Evolutionary conservation across 2,797 vertebrate species (phyloP), one percentile per base, ranked within the genome.

Genomic region (Epinephelus malabaricus): DNA sequence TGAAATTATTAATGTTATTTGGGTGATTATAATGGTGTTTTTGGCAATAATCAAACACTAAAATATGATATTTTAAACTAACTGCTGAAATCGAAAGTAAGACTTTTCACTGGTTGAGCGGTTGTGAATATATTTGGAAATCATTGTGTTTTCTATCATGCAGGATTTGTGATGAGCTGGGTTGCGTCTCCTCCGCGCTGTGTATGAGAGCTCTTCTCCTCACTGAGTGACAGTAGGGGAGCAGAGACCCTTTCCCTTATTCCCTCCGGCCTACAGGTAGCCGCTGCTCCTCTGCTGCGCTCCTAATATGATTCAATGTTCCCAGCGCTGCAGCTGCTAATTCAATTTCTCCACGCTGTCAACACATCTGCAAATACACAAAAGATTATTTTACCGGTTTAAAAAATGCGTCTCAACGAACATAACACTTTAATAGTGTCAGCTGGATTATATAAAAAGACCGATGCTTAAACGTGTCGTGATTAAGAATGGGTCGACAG

Each of bases 351-450:
- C 63, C 73, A 13, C 45, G 47, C 87, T 87, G 84, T 89, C 86
- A 89, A 77, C 88, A 82, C 77, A 82, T 88, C 74, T 83, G 88
- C 73, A 79, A 83, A 86, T 76, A 85, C 89, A 87, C 84, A 82
- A 19, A 63, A 79, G 27, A 83, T 67, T 17, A 58, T 76, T 76
- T 56, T 50, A 25, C 64, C 55, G 53, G 5, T 79, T 67, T 8
- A 18, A 78, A 74, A 60, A 64, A 46, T 8, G 47, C 38, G 40
- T 46, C 55, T 62, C 69, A 69, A 80, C 69, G 15, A 77, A 83
- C 34, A 68, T 73, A 6, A 70, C 47, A 46, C 17, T 68, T 83
- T 67, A 73, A 74, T 63, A 47, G 46, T 27, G 23, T 66, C 81
- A 76, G 62, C 59, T 77, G 84, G 19, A 46, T 69, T 3, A 12